Evolutionary conservation across 2,797 vertebrate genomes (phyloP).

Genomic region (Trachurus trachurus): DNA sequence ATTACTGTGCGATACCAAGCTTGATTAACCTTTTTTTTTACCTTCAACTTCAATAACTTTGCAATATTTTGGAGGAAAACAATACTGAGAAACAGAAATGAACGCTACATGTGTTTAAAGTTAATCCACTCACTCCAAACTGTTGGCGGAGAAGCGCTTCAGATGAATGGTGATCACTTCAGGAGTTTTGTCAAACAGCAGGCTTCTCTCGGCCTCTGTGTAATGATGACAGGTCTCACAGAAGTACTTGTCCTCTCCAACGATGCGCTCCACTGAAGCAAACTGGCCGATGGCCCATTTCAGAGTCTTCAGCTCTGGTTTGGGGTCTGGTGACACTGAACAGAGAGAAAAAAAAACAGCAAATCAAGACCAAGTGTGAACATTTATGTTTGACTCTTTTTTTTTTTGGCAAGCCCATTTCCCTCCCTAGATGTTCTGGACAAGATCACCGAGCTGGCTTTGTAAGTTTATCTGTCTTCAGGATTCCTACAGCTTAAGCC

Average conservation of each 20-base stretch:
- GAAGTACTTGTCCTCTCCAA: constrained; percentile 98
- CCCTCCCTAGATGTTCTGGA: neutral
- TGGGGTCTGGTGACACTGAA: constrained; percentile 96
- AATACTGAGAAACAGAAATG: neutral
- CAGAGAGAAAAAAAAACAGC: no score
- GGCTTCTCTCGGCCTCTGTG: constrained; percentile 96
- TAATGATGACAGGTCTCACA: constrained; percentile 98
- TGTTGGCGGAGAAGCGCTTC: constrained; percentile 98
- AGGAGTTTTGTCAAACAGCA: constrained; percentile 97
- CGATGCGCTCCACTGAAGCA: constrained; percentile 97
- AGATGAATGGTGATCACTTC: constrained; percentile 98
- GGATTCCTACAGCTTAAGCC: no score
- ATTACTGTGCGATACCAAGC: no score
- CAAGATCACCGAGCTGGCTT: no score
- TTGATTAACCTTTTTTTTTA: no score
- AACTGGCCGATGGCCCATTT: constrained; percentile 98
- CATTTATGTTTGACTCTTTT: neutral
- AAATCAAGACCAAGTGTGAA: neutral
- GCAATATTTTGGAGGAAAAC: neutral
- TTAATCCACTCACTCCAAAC: constrained; percentile 88
- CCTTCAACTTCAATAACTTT: neutral
- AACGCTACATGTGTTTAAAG: neutral
- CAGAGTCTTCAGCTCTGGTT: constrained; percentile 94
- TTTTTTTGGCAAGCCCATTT: neutral
- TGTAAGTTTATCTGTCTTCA: no score